A percentile compares a stretch with the other conserved stretches of the same genome.
phyloP scores from a whole-genome alignment of 2,113 vertebrate genomes.

The Spizaetus ornatus region DNA sequence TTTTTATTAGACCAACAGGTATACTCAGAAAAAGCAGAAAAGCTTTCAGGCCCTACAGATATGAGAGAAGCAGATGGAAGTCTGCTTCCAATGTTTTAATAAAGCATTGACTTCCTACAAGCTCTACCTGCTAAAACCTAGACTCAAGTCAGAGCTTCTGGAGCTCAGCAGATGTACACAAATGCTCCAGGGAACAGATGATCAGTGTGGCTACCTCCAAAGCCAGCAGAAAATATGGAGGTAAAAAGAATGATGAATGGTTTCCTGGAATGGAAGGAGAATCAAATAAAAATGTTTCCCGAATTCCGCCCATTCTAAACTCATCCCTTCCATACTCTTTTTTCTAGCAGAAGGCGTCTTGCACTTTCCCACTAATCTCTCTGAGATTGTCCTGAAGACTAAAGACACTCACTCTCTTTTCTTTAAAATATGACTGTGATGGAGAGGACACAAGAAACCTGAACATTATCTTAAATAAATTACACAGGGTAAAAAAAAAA shows the following conservation, averaged over 20 bases:
- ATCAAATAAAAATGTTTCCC: not conserved
- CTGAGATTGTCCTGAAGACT: not conserved
- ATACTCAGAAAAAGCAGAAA: not conserved
- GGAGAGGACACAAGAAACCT: not conserved
- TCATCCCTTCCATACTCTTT: not conserved
- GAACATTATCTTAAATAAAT: not conserved
- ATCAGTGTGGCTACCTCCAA: not conserved
- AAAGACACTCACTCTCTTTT: not conserved
- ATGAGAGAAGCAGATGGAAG: not conserved
- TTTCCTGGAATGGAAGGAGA: not conserved
- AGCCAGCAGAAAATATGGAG: not conserved
- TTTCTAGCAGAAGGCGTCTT: not conserved
- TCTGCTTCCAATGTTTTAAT: not conserved
- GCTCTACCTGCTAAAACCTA: not conserved
- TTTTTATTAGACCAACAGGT: not conserved
- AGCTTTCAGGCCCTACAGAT: not conserved
- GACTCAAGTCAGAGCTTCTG: not conserved
- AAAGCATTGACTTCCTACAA: not conserved
- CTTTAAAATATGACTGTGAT: not conserved
- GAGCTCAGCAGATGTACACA: not conserved
- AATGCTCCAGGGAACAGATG: not conserved
- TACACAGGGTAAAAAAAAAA: fast-evolving
- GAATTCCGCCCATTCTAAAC: not conserved
- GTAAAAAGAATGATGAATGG: not conserved
- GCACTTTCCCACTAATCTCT: not conserved